A percentile compares a stretch with the other conserved stretches of the same genome.
Evolutionary conservation across 2,888 invertebrate genomes (phyloP).

Genomic region (Chorisops tibialis): DNA sequence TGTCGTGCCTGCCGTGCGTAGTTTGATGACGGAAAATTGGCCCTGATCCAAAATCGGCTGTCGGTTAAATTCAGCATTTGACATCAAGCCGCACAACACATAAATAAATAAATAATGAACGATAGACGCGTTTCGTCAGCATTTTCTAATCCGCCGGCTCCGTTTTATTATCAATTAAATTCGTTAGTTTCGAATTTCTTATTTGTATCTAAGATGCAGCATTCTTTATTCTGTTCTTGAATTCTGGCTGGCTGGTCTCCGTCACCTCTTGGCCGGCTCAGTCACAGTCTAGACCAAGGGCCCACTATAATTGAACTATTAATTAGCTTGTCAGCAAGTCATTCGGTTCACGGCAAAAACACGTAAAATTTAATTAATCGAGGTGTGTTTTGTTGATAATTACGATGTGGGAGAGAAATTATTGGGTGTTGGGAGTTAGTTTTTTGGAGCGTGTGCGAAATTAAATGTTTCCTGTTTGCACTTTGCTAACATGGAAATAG

Average conservation of each 20-base stretch:
- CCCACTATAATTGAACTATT: not conserved
- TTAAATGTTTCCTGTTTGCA: slow-evolving; percentile 1
- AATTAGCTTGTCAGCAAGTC: not conserved
- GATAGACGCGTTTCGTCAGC: too few species aligned
- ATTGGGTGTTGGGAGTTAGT: not conserved
- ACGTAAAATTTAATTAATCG: slow-evolving; percentile 14
- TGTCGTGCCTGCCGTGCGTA: slow-evolving; percentile 10
- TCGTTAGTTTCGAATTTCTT: too few species aligned
- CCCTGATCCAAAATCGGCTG: not conserved
- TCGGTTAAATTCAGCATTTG: too few species aligned
- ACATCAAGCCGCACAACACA: too few species aligned
- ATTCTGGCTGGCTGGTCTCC: not conserved
- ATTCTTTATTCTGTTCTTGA: slow-evolving; percentile 8
- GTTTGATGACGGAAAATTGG: slow-evolving; percentile 11
- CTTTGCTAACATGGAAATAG: not conserved
- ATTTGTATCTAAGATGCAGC: too few species aligned
- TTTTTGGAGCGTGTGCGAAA: not conserved
- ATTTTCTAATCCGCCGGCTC: too few species aligned
- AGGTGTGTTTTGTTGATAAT: slow-evolving; percentile 15
- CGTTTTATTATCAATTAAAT: too few species aligned
- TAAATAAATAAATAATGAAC: too few species aligned
- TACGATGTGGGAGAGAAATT: slow-evolving; percentile 1
- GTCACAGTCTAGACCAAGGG: slow-evolving; percentile 11
- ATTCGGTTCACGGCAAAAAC: not conserved
- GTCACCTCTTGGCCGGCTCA: slow-evolving; percentile 2